Base-by-base conservation (phyloP, 2,888 invertebrate genomes). In the Scelioninae gen. 2 region DNA sequence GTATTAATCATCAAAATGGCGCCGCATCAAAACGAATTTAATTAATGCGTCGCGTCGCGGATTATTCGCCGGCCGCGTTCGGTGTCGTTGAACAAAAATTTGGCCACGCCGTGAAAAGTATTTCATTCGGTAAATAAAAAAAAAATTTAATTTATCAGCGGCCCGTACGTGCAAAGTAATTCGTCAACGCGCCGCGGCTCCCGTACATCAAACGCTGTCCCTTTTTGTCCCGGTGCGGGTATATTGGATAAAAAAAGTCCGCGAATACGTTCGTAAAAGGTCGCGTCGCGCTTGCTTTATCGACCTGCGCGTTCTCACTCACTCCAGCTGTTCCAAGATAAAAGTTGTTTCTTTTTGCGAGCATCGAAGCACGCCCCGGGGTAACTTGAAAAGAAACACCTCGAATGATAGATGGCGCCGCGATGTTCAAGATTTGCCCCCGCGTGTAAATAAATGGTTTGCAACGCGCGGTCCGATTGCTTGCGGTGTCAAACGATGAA, bases 181-280 rank as follows among this genome's bases (percentile, higher is more conserved):
- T 67, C 50, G 57, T 67, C 57, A 67, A 65, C 65, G 35, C 16
- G 18, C 35, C 6, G 33, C 10, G n/a, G n/a, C 57, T 19, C 33
- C 15, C 57, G 58, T 67, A 58, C 58, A 67, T 67, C 67, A 67
- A 67, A 53, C 52, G 53, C 68, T 68, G 53, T 69, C 61, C 55
- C 52, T 35, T 61, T 69, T 61, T 15, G 69, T 61, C 61, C 61
- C 50, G 61, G 39, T 53, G 53, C 52, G 53, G 45, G 45, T 41
- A 52, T 43, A 67, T 45, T 50, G 50, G 48, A 25, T 53, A 52
- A 61, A 69, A 69, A 53, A 39, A 61, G 69, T 55, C 69, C 48
- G 41, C 50, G 41, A 63, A 50, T 41, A n/a, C n/a, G n/a, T n/a
- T n/a, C n/a, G n/a, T n/a, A n/a, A n/a, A 68, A 68, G 57, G 68